Evolutionary conservation across 2,888 invertebrate species (phyloP).

Genomic region (Gastracanthus pulcherrimus): DNA sequence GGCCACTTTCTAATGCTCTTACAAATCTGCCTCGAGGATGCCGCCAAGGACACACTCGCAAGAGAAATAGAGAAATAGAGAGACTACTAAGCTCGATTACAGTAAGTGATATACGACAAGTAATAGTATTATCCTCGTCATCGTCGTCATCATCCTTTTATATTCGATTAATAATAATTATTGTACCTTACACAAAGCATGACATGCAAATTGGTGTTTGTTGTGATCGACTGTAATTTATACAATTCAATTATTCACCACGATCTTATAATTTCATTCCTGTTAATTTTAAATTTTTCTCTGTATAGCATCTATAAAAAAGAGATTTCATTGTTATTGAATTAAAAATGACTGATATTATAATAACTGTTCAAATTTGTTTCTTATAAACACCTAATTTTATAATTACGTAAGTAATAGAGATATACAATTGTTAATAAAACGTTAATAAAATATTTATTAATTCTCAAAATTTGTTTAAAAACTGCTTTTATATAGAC

Average conservation of each 20-base stretch:
- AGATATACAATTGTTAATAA: no score
- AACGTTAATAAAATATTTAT: no score
- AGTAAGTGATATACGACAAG: slow-evolving; percentile 22
- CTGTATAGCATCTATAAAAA: no score
- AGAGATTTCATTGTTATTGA: no score
- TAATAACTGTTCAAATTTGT: no score
- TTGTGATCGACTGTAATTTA: not conserved
- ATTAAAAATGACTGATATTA: no score
- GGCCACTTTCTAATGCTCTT: slow-evolving; percentile 57
- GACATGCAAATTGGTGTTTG: slow-evolving; percentile 21
- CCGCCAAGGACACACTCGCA: slow-evolving; percentile 56
- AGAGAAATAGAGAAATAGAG: not conserved
- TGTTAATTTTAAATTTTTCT: not conserved
- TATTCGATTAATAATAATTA: slow-evolving; percentile 35
- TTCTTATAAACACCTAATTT: no score
- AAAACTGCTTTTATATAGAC: no score
- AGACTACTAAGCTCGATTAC: slow-evolving; percentile 19
- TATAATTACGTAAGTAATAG: no score
- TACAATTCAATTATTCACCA: slow-evolving; percentile 12
- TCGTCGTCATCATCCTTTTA: slow-evolving; percentile 19
- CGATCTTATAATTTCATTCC: slow-evolving; percentile 1
- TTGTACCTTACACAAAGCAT: not conserved
- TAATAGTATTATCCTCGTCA: not conserved
- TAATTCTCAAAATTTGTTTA: no score
- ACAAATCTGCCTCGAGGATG: slow-evolving; percentile 47